Base-by-base conservation (phyloP, 2,888 invertebrate genomes). In the Ectemnius continuus region DNA sequence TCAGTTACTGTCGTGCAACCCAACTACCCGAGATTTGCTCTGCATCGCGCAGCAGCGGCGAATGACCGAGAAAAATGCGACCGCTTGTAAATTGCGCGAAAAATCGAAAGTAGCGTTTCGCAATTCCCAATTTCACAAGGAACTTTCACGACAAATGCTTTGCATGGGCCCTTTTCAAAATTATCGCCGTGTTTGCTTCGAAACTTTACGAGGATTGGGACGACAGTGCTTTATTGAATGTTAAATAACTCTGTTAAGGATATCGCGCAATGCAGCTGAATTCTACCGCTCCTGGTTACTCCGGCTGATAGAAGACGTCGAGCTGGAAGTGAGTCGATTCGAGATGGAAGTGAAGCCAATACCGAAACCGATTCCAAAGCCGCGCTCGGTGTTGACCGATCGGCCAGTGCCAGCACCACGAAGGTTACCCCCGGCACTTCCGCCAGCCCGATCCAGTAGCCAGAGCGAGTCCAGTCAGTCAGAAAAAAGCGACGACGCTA, bases 311-410 rank as follows among this genome's bases (percentile, higher is more conserved):
- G 65, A 67, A n/a, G 67, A 61, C 61, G 18, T 57, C 66, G 76
- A 76, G 61, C 18, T 57, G 45, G 77, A 77, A 20, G 63, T 6
- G 18, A 57, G 13, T 1, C 60, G 67, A 1, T 18, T 52, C 67
- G 80, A 69, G 72, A 90, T 90, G 90, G 89, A 89, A 63, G 86
- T 85, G 57, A 90, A 89, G 68, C 90, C 90, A 61, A 83, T 89
- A 65, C 89, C 89, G 36, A 90, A 89, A 68, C 90, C 90, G 62
- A 83, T 89, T 65, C 89, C 89, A 26, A 89, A 89, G 68, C 89
- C 90, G 0, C 84, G 90, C 52, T 88, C 89, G 61, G 77, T 86
- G 45, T 75, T 87, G 58, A 59, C 81, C 14, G 84, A 86, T 13
- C 84, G 83, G 14, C 88, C 89, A 8, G 78, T 87, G 14, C 90